Percentiles rank a stretch among this genome's conserved stretches.
These are phyloP conservation scores for Brachionus koreanus DNA, from an alignment of 1,140 invertebrate genomes.

Conservation along the genomic window DNA sequence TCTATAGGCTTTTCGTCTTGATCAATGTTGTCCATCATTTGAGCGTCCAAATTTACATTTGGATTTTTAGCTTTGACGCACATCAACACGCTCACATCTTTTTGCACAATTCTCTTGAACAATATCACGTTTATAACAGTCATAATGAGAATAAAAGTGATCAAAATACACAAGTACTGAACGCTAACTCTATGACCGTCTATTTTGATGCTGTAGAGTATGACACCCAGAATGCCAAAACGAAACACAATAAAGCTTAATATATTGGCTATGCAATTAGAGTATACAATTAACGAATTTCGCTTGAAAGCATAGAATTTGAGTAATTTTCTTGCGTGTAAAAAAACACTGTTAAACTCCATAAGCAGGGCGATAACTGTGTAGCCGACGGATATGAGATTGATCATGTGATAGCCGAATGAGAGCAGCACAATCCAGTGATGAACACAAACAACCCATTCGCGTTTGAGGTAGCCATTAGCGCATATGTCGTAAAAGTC, in stretches of 20 bases:
- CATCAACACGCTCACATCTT: background rate
- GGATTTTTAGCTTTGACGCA: background rate
- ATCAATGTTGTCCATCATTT: background rate
- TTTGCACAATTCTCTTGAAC: constrained; percentile 11
- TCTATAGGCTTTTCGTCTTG: background rate
- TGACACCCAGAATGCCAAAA: background rate
- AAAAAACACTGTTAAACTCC: constrained; percentile 34
- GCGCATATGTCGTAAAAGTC: constrained; percentile 40
- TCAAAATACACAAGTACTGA: background rate
- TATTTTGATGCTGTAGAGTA: background rate
- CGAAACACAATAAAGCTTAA: constrained; percentile 17
- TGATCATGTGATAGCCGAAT: constrained; percentile 17
- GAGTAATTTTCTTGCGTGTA: constrained; percentile 30
- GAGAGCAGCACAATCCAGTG: constrained; percentile 41
- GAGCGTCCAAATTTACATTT: background rate
- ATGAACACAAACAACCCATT: constrained; percentile 37
- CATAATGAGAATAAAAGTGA: background rate
- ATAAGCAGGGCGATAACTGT: background rate
- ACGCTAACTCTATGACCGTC: constrained; percentile 22
- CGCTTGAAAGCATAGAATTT: background rate
- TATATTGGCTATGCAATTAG: background rate
- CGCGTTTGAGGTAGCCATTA: constrained; percentile 12
- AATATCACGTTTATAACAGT: constrained; percentile 31
- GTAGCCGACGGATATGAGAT: constrained; percentile 31
- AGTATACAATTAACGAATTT: background rate